Percentiles rank a stretch among this genome's conserved stretches.
These are phyloP conservation scores for Sycophila sp. DNA, from an alignment of 1,140 invertebrate genomes.

Conservation along the genomic window DNA sequence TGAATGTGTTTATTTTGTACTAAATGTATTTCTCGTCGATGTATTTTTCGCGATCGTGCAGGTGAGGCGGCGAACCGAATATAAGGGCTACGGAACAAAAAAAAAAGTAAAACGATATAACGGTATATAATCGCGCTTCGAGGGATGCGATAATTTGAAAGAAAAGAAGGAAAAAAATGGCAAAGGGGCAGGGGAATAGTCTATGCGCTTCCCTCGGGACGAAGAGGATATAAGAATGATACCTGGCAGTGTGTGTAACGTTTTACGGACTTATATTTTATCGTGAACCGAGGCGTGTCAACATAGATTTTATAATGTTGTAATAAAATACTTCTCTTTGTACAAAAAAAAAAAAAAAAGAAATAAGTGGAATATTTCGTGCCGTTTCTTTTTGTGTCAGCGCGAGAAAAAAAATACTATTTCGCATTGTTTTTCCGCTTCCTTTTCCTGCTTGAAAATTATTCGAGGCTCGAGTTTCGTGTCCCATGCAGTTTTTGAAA, in stretches of 20 bases:
- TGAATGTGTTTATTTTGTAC: slow-evolving; percentile 60
- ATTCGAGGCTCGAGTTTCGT: background rate
- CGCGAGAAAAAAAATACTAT: background rate
- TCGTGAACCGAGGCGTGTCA: slow-evolving; percentile 45
- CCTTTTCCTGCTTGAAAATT: background rate
- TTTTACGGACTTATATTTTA: slow-evolving; percentile 49
- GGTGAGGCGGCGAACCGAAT: background rate
- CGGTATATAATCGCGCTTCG: background rate
- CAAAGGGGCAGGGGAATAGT: background rate
- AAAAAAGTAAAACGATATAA: background rate
- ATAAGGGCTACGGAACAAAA: background rate
- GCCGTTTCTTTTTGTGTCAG: background rate
- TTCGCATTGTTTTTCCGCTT: background rate
- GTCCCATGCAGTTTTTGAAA: background rate
- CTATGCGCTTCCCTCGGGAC: background rate
- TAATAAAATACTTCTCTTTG: slow-evolving; percentile 59
- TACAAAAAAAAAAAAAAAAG: slow-evolving; percentile 32
- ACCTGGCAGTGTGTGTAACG: slow-evolving; percentile 27
- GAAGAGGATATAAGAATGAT: slow-evolving; percentile 15
- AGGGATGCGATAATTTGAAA: background rate
- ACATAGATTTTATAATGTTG: slow-evolving; percentile 63
- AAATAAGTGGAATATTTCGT: too few relatives aligned
- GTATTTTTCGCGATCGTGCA: slow-evolving; percentile 45
- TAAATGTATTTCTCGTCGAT: slow-evolving; percentile 52
- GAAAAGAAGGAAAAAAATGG: background rate